Evolutionary conservation across 2,113 vertebrate genomes (phyloP).

Genomic region (Grammomys surdaster): DNA sequence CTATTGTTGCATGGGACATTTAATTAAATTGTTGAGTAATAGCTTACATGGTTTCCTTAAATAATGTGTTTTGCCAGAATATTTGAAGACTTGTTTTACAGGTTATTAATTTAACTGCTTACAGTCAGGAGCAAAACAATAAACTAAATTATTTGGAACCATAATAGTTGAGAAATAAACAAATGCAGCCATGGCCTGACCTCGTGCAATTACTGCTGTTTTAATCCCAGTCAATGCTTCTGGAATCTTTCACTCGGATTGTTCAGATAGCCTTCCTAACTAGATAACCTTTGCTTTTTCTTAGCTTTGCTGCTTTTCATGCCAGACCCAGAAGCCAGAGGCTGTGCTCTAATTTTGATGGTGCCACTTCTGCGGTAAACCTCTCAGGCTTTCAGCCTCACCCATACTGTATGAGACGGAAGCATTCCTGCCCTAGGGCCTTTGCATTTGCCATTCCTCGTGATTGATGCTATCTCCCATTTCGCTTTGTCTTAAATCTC

Average conservation of each 20-base stretch:
- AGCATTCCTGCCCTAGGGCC: background rate
- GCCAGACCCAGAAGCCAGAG: background rate
- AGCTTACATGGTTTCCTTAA: constrained; percentile 66
- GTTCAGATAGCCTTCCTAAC: background rate
- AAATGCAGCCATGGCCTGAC: constrained; percentile 29
- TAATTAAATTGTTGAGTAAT: constrained; percentile 69
- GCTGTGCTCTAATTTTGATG: background rate
- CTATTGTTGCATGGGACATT: constrained; percentile 1
- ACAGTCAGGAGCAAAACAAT: constrained; percentile 56
- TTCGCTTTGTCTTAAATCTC: background rate
- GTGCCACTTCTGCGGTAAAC: background rate
- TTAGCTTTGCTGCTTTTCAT: background rate
- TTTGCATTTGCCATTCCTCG: background rate
- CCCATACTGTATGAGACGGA: background rate
- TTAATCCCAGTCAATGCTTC: background rate
- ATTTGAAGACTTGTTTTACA: constrained; percentile 72
- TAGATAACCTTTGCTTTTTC: constrained; percentile 25
- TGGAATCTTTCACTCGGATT: background rate
- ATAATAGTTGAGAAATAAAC: constrained; percentile 49
- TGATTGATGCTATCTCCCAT: background rate
- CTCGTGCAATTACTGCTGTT: background rate
- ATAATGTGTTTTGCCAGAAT: constrained; percentile 57
- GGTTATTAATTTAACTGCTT: constrained; percentile 75
- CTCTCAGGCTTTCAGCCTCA: background rate
- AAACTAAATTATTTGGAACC: constrained; percentile 60